Conservation (phyloP, 2,113 vertebrate species). For the Scytalopus superciliaris region DNA sequence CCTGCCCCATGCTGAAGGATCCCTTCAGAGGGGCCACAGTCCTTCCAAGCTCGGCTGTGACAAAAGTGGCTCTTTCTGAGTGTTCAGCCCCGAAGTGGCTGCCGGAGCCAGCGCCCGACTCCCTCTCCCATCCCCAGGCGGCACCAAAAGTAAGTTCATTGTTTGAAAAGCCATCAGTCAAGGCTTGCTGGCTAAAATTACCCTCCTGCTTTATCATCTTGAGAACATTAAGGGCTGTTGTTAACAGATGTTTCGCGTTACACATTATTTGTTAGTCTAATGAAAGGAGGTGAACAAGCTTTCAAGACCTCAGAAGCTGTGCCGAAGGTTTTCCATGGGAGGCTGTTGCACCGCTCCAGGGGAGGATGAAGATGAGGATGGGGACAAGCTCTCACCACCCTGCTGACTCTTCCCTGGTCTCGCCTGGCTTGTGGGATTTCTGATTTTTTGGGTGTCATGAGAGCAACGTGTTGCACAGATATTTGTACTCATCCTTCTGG, state of each 20-base stretch:
- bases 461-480: not conserved
- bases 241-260: slow-evolving; percentile 79
- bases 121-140: not conserved
- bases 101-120: not conserved
- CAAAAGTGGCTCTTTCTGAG: not conserved
- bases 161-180: slow-evolving; percentile 55
- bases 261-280: slow-evolving; percentile 83
- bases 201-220: slow-evolving; percentile 72
- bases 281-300: slow-evolving; percentile 79
- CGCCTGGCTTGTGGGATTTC: not conserved
- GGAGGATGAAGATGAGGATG: not conserved
- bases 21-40: not conserved
- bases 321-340: slow-evolving; percentile 56
- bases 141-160: slow-evolving; percentile 39
- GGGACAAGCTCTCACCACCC: not conserved
- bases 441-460: not conserved
- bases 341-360: slow-evolving; percentile 15
- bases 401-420: not conserved
- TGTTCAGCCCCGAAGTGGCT: not conserved
- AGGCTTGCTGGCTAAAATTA: slow-evolving; percentile 66
- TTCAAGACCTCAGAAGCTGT: slow-evolving; percentile 72
- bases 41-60: fast-evolving
- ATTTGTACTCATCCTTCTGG: fast-evolving
- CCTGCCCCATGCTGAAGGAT: not conserved
- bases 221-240: slow-evolving; percentile 76